Conservation (phyloP, 2,888 invertebrate genomes). For the Xestia sexstrigata region DNA sequence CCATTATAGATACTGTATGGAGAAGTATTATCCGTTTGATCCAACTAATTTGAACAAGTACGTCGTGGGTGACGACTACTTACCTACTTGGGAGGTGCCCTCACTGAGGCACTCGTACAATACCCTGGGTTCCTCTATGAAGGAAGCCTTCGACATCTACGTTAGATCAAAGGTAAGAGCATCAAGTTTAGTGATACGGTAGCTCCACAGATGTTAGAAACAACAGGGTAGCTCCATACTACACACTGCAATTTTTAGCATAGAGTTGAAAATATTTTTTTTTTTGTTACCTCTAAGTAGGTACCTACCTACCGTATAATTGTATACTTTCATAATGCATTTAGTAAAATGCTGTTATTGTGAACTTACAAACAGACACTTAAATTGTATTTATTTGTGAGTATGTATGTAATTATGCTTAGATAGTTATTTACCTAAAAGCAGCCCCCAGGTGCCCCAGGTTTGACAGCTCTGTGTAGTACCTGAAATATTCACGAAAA, state of each 20-base stretch:
- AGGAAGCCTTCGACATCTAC: constrained; percentile 96
- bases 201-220: too few species aligned
- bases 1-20: constrained; percentile 94
- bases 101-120: constrained; percentile 93
- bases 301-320: too few species aligned
- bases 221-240: too few species aligned
- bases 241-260: too few species aligned
- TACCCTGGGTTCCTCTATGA: constrained; percentile 95
- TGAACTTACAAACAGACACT: too few species aligned
- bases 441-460: background rate
- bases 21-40: constrained; percentile 97
- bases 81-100: constrained; percentile 98
- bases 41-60: constrained; percentile 95
- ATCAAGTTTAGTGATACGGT: background rate
- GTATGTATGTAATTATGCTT: too few species aligned
- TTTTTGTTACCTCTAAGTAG: too few species aligned
- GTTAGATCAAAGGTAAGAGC: constrained; percentile 87
- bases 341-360: too few species aligned
- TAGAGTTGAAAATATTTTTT: too few species aligned
- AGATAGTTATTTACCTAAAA: background rate
- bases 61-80: constrained; percentile 98
- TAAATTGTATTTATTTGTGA: too few species aligned
- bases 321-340: too few species aligned
- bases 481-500: background rate
- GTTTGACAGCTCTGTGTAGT: background rate